Evolutionary conservation across 2,113 vertebrate species (phyloP), one percentile per base, ranked within the genome.

Genomic region (Misgurnus mizolepis): DNA sequence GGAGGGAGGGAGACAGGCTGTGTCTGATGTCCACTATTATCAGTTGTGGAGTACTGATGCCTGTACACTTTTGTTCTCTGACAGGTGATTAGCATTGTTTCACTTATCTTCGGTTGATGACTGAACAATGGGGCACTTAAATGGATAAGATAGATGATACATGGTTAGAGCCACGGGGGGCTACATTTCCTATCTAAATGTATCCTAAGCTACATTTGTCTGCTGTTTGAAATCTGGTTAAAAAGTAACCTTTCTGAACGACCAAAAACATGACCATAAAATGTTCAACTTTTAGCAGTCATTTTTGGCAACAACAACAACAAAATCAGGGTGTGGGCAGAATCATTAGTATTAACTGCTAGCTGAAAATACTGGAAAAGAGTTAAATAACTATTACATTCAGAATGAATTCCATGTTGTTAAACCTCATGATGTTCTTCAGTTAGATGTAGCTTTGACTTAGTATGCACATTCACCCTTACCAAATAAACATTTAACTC

Each of bases 51-150:
- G 17, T 55, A 68, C 69, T 70, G 76, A 82, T 73, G 69, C 61
- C 58, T 15, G 40, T 76, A 75, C 69, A 67, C 83, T 40, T 75
- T 68, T 73, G 66, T 71, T 45, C 49, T 41, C 56, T 58, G 58
- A 66, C 34, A 73, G 80, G 79, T 73, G 84, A 86, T 86, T 76
- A 77, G 71, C 76, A 80, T 22, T 75, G 78, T 78, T 78, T 58
- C 49, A 43, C 80, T 84, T 84, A 88, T 88, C 86, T 86, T 55
- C 55, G 56, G n/a, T 56, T n/a, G 50, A 80, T 67, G 79, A 62
- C 66, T 72, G 66, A 68, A 86, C 84, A 83, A 85, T 77, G 60
- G 67, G 47, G 58, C 68, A 45, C 8, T 47, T 78, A 65, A 66
- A 77, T 56, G 49, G 58, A 43, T 4, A 60, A 49, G 68, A 64